Evolutionary conservation across 2,888 invertebrate species (phyloP), one percentile per base, ranked within the genome.

Genomic region (Muscina levida): DNA sequence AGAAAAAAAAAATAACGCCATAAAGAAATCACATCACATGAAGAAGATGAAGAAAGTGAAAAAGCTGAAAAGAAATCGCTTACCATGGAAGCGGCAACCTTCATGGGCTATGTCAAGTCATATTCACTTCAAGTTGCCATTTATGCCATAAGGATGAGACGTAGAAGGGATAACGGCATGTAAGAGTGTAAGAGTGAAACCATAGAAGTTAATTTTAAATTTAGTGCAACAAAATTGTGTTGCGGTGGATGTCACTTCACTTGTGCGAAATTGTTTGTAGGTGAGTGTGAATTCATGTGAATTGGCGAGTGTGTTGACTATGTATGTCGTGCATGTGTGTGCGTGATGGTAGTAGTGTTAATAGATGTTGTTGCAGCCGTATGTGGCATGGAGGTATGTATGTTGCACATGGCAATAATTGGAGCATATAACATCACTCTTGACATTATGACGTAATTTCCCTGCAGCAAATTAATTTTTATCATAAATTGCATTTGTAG

Each of bases 401-500:
- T 73, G 48, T 70, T 31, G 17, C 66, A 68, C 73, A 75, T 37
- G 70, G 82, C 72, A 78, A 86, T 87, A 87, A 87, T 87, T 87
- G 87, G 88, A 87, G 87, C 87, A 86, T 88, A 87, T 85, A 88
- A 86, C 87, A 87, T 87, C 87, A 88, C 87, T 88, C 87, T 88
- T 88, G 88, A 87, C 87, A 88, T 87, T 87, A 88, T 88, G 87
- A 88, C 70, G 84, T 81, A 82, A 83, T 83, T 79, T 66, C 67
- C 82, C 82, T 71, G 81, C 78, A 83, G 84, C 82, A 81, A 83
- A 83, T 83, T 83, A 84, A 82, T 83, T 81, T 83, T 83, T 62
- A 80, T 72, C 71, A 79, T 70, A 66, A 74, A 73, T 71, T 72
- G 70, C 78, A 76, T 62, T 48, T 68, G 57, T 57, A 57, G 48